Base-by-base conservation (phyloP, 2,797 vertebrate genomes). In the Hyperoplus lanceolatus region DNA sequence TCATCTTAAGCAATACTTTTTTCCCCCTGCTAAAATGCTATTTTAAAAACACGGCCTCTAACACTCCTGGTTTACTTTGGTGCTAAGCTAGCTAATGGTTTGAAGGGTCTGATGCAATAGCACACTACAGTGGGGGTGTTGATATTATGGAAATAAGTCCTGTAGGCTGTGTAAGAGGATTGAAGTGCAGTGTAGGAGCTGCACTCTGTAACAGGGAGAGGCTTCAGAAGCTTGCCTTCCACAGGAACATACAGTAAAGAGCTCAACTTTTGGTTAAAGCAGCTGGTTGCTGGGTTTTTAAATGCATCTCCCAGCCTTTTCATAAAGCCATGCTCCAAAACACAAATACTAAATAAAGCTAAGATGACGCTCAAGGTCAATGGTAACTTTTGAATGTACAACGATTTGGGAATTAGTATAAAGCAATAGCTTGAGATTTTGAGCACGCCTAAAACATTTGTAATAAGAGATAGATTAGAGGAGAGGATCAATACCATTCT, bases 161-260 rank as follows among this genome's bases (percentile, higher is more conserved):
- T 80, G 89, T 87, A 88, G 90, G 92, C 86, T 90, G 89, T 81
- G 80, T 86, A 82, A 77, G 73, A 89, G 90, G 79, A 86, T 80
- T 90, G 77, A 86, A 92, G 83, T 78, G 82, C 73, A 79, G 87
- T 86, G 89, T 81, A 82, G 90, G 88, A 87, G 80, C 74, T 73
- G 70, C 70, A 71, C 79, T 54, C 60, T 81, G 72, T 72, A 68
- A 77, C 59, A 8, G 55, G 76, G 72, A 54, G 64, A 75, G 71
- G 68, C 70, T 75, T 75, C 45, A 75, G 36, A 67, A 67, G 58
- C 57, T 65, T 63, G 15, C 60, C 63, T 82, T 81, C 29, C 51
- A 55, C 45, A 74, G 38, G 53, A 63, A 43, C 72, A 51, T 77
- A 14, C 13, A 58, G 60, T 21, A 70, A 49, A 56, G 8, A 70